These are phyloP conservation scores for Carapus acus DNA, from an alignment of 2,797 vertebrate genomes.

Conservation along the genomic window DNA sequence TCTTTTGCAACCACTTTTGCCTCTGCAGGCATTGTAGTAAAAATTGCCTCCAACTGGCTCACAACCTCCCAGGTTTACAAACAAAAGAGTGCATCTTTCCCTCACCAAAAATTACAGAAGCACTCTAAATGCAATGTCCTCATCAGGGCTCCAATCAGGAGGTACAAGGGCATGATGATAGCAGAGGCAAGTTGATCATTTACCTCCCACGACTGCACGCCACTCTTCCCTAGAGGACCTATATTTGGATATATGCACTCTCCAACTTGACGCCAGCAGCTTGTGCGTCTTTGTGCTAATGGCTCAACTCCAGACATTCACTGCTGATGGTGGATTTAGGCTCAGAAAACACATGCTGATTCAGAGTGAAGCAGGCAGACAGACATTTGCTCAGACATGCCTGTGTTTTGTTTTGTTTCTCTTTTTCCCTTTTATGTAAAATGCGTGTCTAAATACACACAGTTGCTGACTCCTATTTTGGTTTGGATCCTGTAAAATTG, in stretches of 20 bases:
- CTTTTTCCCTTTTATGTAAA: too few relatives aligned
- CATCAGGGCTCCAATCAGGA: slow-evolving; percentile 47
- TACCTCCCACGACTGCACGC: slow-evolving; percentile 38
- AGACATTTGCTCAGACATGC: slow-evolving; percentile 33
- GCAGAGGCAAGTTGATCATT: slow-evolving; percentile 48
- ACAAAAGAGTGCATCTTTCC: slow-evolving; percentile 33
- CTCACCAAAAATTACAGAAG: slow-evolving; percentile 14
- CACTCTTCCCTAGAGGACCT: slow-evolving; percentile 30
- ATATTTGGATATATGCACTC: slow-evolving; percentile 50
- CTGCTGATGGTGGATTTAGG: slow-evolving; percentile 20
- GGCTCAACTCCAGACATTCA: not conserved
- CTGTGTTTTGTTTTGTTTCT: slow-evolving; percentile 8
- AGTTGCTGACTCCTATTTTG: slow-evolving; percentile 1
- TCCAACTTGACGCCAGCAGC: slow-evolving; percentile 27
- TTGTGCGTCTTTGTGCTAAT: slow-evolving; percentile 27
- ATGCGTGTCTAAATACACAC: slow-evolving; percentile 12
- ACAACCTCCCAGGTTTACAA: slow-evolving; percentile 32
- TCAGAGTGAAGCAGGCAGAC: slow-evolving; percentile 31
- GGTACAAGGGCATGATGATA: slow-evolving; percentile 34
- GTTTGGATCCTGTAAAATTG: not conserved
- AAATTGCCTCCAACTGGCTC: slow-evolving; percentile 25
- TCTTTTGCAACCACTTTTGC: slow-evolving; percentile 3
- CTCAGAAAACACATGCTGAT: slow-evolving; percentile 24
- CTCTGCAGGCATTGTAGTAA: slow-evolving; percentile 8
- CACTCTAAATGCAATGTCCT: slow-evolving; percentile 29